These are phyloP conservation scores for Pithys albifrons DNA, from an alignment of 2,113 vertebrate genomes.

Conservation along the genomic window DNA sequence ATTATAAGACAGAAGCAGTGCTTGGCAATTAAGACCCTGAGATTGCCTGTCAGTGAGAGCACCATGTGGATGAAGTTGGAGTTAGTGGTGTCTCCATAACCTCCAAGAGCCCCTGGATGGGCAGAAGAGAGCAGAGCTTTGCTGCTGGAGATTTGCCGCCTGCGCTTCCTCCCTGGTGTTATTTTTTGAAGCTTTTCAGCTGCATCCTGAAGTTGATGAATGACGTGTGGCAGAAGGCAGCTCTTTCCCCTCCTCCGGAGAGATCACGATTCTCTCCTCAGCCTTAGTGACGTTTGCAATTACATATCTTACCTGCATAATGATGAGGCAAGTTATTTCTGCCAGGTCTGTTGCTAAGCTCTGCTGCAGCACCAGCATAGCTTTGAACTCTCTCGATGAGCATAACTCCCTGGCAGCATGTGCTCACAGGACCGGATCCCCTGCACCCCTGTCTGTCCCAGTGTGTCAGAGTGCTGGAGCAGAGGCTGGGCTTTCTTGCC, in stretches of 20 bases:
- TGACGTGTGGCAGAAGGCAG: background rate
- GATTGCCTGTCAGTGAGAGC: background rate
- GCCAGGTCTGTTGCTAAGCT: conserved; percentile 39
- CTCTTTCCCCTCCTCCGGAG: conserved; percentile 37
- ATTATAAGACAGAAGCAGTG: conserved; percentile 26
- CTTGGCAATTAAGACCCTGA: conserved; percentile 1
- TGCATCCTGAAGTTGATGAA: background rate
- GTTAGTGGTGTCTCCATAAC: background rate
- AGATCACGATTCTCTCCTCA: conserved; percentile 17
- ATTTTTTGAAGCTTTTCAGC: background rate
- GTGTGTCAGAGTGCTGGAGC: background rate
- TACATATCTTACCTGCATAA: conserved; percentile 16
- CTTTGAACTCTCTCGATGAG: background rate
- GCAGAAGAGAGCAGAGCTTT: background rate
- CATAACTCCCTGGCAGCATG: accelerated
- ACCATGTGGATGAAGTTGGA: background rate
- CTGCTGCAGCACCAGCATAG: background rate
- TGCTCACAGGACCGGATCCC: accelerated
- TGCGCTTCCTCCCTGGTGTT: background rate
- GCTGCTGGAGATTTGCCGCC: background rate
- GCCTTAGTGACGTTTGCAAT: conserved; percentile 14
- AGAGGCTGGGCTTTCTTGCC: background rate
- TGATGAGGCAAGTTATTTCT: conserved; percentile 45
- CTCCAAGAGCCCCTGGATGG: background rate
- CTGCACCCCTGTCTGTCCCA: accelerated